These are phyloP conservation scores for Nomada fabriciana DNA, from an alignment of 2,888 invertebrate genomes.

Conservation along the genomic window DNA sequence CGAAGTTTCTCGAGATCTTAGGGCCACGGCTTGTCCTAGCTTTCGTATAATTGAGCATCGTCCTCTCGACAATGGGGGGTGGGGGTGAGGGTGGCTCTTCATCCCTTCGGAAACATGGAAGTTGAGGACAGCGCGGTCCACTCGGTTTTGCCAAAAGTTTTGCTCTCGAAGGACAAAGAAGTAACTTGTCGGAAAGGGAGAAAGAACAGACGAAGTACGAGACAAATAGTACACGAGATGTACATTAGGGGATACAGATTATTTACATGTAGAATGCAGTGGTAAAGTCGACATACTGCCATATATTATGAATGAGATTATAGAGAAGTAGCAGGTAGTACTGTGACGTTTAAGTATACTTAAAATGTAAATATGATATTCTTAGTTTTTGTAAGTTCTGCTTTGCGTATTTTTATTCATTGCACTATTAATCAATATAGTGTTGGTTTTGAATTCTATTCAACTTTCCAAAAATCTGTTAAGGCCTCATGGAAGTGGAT, in stretches of 20 bases:
- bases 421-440: too few species aligned
- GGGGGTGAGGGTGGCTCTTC: constrained; percentile 15
- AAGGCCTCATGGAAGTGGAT: too few species aligned
- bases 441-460: too few species aligned
- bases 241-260: constrained; percentile 6
- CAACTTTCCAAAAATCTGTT: too few species aligned
- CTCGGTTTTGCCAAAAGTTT: constrained; percentile 44
- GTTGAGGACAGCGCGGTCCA: constrained; percentile 24
- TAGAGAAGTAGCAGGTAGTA: too few species aligned
- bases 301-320: too few species aligned
- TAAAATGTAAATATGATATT: too few species aligned
- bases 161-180: constrained; percentile 8
- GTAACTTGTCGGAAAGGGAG: neutral
- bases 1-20: constrained; percentile 62
- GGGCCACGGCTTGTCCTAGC: constrained; percentile 29
- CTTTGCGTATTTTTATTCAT: too few species aligned
- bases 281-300: too few species aligned
- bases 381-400: too few species aligned
- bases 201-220: neutral
- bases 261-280: neutral
- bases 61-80: constrained; percentile 11
- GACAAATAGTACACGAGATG: constrained; percentile 1
- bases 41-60: constrained; percentile 74
- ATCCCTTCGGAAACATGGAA: constrained; percentile 25
- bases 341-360: too few species aligned